Evolutionary conservation across 2,113 vertebrate species (phyloP), one percentile per base, ranked within the genome.

Genomic region (Menura novaehollandiae): DNA sequence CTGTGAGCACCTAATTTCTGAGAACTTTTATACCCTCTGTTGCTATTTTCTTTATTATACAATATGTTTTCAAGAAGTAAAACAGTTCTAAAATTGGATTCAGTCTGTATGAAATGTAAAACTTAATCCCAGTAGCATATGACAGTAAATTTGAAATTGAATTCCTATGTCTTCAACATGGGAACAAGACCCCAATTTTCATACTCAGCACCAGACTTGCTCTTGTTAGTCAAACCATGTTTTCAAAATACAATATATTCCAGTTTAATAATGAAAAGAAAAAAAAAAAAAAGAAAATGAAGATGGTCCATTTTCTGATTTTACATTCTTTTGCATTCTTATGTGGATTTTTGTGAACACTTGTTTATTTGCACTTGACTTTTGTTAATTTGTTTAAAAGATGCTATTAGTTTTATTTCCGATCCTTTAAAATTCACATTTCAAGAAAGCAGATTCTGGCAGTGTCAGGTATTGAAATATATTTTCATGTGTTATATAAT

Each of bases 171-270:
- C 89, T 96, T 83, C 84, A 95, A 56, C 46, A n/a, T n/a, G n/a
- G n/a, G n/a, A n/a, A n/a, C 43, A 93, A 95, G 78, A 56, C 44
- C 47, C 52, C 46, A 35, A 1, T 93, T 93, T 96, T 92, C 89
- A 89, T 91, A 85, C 47, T 96, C 33, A 90, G 52, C 30, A 21
- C 87, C 79, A 88, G 91, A 85, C 83, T 95, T 91, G 69, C 32
- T 95, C 76, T 88, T 82, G 67, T 80, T 95, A 92, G 30, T 86
- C 55, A 76, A 84, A 32, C 39, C 55, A 62, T 64, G 41, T 93
- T 96, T 96, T 95, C 96, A 95, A 95, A 97, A 92, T 91, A 28
- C 52, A 80, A 55, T 89, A 47, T 97, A 81, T 97, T 97, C 76
- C 91, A 96, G 39, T 59, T 73, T 94, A 59, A 95, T 89, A 82